Evolutionary conservation across 2,113 vertebrate genomes (phyloP), one percentile per base, ranked within the genome.

Genomic region (Thunnus thynnus): DNA sequence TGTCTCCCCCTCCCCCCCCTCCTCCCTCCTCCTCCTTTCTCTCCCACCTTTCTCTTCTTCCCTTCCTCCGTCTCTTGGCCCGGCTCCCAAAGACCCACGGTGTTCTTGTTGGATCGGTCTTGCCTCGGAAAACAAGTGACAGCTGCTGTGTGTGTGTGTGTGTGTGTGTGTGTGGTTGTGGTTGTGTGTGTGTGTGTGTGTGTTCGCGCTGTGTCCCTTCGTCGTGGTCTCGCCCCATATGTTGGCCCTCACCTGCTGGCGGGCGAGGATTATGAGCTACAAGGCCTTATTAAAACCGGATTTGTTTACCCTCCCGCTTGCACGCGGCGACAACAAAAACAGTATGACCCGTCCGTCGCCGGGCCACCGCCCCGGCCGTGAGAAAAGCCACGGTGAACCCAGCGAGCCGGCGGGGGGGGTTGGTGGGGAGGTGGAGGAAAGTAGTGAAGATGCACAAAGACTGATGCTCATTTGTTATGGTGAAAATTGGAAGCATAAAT

Each of bases 261-360:
- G 68, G 77, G 25, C 30, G 71, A 78, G 88, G 91, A 94, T 93
- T 93, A 93, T 79, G 79, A 89, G 86, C 89, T 92, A 92, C 87
- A 92, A 89, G 89, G 79, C 78, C 86, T 93, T 93, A 93, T 93
- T 93, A 97, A 97, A 97, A 97, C 94, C 94, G 96, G 96, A 97
- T 93, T 93, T 93, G 91, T 93, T 93, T 92, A 87, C 85, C 88
- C 90, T 89, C 88, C 89, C 13, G 86, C 91, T 71, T 50, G 64
- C 83, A 47, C 11, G 56, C 48, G 32, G 65, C 64, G 25, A 88
- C 87, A 85, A 91, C 84, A 87, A 76, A 82, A 90, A 91, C 86
- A 91, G 80, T 87, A n/a, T 60, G 81, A 87, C 80, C 72, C 44
- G 57, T 60, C 54, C 72, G 18, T 51, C 6, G 57, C 72, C 66